Evolutionary conservation across 1,140 invertebrate species (phyloP).

Genomic region (Lepidurus apus): DNA sequence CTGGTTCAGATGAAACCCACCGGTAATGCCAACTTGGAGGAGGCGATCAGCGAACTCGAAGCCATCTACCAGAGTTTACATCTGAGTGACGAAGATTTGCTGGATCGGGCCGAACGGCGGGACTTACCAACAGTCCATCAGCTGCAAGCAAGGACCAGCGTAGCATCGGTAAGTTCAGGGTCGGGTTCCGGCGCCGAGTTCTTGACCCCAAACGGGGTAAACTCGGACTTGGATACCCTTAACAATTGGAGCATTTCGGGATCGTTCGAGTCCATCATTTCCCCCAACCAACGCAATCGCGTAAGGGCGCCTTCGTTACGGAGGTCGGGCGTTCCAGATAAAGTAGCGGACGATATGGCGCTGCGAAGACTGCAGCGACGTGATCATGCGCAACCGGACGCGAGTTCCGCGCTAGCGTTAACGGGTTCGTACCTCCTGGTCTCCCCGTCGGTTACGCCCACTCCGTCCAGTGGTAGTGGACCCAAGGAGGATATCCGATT

Average conservation of each 20-base stretch:
- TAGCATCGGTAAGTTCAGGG: conserved; percentile 1
- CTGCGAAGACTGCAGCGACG: conserved; percentile 57
- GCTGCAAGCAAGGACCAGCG: conserved; percentile 13
- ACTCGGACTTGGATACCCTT: conserved; percentile 37
- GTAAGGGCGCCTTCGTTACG: conserved; percentile 41
- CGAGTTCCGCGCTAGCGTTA: conserved; percentile 49
- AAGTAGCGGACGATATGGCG: conserved; percentile 71
- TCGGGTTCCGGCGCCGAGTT: conserved; percentile 25
- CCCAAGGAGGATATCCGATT: background rate
- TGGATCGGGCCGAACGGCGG: conserved; percentile 67
- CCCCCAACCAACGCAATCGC: conserved; percentile 38
- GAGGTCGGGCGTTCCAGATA: conserved; percentile 53
- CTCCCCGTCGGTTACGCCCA: conserved; percentile 55
- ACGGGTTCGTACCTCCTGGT: conserved; percentile 66
- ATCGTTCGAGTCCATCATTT: conserved; percentile 36
- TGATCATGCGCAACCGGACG: conserved; percentile 28
- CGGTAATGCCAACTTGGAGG: conserved; percentile 71
- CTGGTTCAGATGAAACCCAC: conserved; percentile 40
- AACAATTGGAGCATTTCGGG: conserved; percentile 38
- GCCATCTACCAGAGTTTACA: conserved; percentile 60
- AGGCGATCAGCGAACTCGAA: conserved; percentile 79
- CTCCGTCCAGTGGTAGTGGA: background rate
- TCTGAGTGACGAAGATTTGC: conserved; percentile 62
- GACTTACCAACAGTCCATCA: conserved; percentile 57
- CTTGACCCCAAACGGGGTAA: conserved; percentile 24